Base-by-base conservation (phyloP, 2,113 vertebrate genomes). In the Girardinichthys multiradiatus region DNA sequence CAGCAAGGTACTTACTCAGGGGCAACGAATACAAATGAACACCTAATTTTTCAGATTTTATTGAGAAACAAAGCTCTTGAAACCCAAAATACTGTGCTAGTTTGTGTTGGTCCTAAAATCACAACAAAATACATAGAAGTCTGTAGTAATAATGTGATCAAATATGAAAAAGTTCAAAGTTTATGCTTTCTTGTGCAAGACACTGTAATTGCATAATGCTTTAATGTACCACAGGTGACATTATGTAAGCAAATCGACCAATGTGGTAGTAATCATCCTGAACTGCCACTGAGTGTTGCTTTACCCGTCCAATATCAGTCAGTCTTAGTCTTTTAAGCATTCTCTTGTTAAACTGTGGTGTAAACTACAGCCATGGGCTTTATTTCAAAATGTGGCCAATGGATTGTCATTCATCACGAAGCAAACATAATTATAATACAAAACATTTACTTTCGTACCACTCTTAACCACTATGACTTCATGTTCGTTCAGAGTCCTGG, bases 391-490 rank as follows among this genome's bases (percentile, higher is more conserved):
- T 54, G 57, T 68, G 26, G 45, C 60, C 30, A 58, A 9, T 64
- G 15, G 26, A 45, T 58, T 29, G 65, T 45, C 28, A 60, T 74
- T 73, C 63, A 64, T 77, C 58, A 64, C 29, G 10, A 42, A 31
- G 28, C 28, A 31, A 12, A 42, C 62, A 27, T 58, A 1, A 64
- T 77, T 57, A 31, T 64, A 70, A 39, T 60, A 45, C 4, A 60
- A 30, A 29, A 29, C n/a, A 19, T 31, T 15, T 60, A 60, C 58
- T 60, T 60, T 21, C 19, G 65, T 42, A 24, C 51, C 9, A 2
- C 30, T 71, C 29, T 15, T 2, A 68, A 68, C 45, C 37, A 30
- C 42, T 57, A 26, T 33, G 9, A 27, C 31, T 48, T n/a, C 24
- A 8, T 68, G 21, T 51, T 72, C 15, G 14, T 39, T 30, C 30